These are phyloP conservation scores for Drosophila fungiperda DNA, from an alignment of 2,888 invertebrate species.

Conservation along the genomic window DNA sequence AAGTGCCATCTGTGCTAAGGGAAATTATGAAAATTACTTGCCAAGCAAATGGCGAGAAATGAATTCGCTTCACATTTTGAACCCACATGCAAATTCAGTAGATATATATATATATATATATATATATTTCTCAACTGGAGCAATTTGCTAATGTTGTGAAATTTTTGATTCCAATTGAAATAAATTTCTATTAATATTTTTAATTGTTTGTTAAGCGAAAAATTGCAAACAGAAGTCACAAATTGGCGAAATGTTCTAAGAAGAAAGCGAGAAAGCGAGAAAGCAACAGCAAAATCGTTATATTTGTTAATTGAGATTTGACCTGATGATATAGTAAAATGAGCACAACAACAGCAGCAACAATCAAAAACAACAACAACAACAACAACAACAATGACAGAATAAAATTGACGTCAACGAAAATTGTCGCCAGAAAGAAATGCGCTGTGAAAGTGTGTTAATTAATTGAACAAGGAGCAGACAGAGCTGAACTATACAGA, in stretches of 20 bases:
- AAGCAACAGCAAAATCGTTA: conserved; percentile 75
- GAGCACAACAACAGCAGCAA: conserved; percentile 66
- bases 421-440: conserved; percentile 73
- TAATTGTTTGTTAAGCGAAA: conserved; percentile 77
- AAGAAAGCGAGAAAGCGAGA: conserved; percentile 55
- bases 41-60: conserved; percentile 6
- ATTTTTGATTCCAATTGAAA: conserved; percentile 81
- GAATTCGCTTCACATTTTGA: conserved; percentile 20
- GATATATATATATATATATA: background rate
- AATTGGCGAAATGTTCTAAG: conserved; percentile 44
- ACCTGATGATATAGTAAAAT: conserved; percentile 80
- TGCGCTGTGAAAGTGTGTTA: conserved; percentile 76
- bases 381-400: conserved; percentile 38
- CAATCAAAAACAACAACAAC: conserved; percentile 23
- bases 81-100: conserved; percentile 40
- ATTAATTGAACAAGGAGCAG: conserved; percentile 64
- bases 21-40: conserved; percentile 22
- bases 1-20: conserved; percentile 1
- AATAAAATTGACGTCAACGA: conserved; percentile 75
- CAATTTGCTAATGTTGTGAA: conserved; percentile 59
- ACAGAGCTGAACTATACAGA: conserved; percentile 12
- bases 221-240: conserved; percentile 34
- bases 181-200: conserved; percentile 81
- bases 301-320: conserved; percentile 81
- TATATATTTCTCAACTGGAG: conserved; percentile 23